Base-by-base conservation (phyloP, 2,113 vertebrate species). In the Carollia perspicillata region DNA sequence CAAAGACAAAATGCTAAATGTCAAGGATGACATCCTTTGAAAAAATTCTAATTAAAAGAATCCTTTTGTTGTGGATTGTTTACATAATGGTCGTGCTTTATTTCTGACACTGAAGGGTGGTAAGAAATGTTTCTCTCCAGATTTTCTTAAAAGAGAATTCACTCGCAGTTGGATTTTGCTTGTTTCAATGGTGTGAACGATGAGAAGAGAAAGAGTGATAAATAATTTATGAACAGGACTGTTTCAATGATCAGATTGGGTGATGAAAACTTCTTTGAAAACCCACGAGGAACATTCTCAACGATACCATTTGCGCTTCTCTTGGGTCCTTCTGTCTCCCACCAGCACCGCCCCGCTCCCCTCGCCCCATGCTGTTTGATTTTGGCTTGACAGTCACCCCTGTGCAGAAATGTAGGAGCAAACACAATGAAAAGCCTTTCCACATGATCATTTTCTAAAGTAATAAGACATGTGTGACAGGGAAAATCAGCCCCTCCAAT, bases 371-470 rank as follows among this genome's bases (percentile, higher is more conserved):
- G 80, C 74, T 92, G 63, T 93, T 97, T 96, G 92, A 97, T 96
- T 97, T 90, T 23, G 60, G 14, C 87, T 97, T 93, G 69, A 94
- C n/a, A 1, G 90, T 96, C 97, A 96, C 26, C 74, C 55, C 84
- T 1, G 55, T 90, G 80, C 58, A 0, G 1, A 98, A 95, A 85
- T 16, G 49, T 78, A 97, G 89, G 53, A 95, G 74, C 87, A 97
- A 97, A 97, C 93, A 97, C 97, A 98, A 97, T 75, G 3, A 93
- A 97, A 98, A 98, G 85, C 40, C 87, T 74, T 97, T 97, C 74
- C 86, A 89, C 80, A 84, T 97, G 98, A 97, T 96, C 98, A 93
- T 98, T 96, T 95, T 74, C 86, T 35, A 98, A 98, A 97, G 92
- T 91, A 97, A 94, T 97, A 94, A 97, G 97, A 96, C 80, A 97